Base-by-base conservation (phyloP, 2,113 vertebrate genomes). In the Azemiops feae region DNA sequence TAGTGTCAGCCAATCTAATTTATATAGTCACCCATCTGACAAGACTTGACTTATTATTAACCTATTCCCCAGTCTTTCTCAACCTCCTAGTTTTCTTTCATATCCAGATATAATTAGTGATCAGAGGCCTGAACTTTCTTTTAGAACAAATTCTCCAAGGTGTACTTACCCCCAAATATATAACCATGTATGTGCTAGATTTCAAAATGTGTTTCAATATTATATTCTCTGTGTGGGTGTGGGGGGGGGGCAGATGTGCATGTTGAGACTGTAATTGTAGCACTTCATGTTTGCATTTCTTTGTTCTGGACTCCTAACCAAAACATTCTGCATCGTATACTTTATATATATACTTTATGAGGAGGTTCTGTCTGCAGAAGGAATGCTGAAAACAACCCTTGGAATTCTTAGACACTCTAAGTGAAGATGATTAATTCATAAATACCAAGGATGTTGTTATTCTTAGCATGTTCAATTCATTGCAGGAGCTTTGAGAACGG, bases 341-440 rank as follows among this genome's bases (percentile, higher is more conserved):
- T 74, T 57, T 74, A 89, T 50, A 47, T 55, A 30, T 89, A 47
- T 89, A 47, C 87, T 85, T 57, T 57, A 69, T 89, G 52, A 86
- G 43, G 45, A 81, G 54, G 53, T 91, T 45, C 3, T 39, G 57
- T n/a, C 30, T 53, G n/a, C n/a, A 89, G 93, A 93, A 93, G 16
- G n/a, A 11, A 58, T 88, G n/a, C 14, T 88, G 53, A 88, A 57
- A 55, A 89, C 18, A 30, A 89, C 34, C 94, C 18, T 1, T 87
- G 4, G 39, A 74, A 54, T 57, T 88, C 22, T 91, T 92, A 55
- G 93, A 85, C 57, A 25, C 54, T 60, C n/a, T 60, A 60, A 81
- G 85, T 30, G 30, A 25, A 53, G 54, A 89, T 91, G 87, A 92
- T 57, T 58, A 58, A 8, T 87, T 27, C 92, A 91, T 93, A 85